Conservation (phyloP, 2,888 invertebrate genomes). For the Drosophila vallismaia region DNA sequence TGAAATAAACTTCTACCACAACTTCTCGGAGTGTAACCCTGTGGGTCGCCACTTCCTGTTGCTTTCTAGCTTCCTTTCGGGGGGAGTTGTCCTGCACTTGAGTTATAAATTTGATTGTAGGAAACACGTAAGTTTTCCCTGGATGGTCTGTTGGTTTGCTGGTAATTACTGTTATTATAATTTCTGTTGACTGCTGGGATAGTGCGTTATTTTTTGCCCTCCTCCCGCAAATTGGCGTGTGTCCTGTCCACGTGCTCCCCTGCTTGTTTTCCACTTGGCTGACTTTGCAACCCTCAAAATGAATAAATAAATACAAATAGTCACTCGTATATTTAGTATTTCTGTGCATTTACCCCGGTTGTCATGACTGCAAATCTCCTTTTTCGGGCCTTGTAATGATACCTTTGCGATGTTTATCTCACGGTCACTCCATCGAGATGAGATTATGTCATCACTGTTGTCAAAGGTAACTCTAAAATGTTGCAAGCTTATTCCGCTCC, state of each 20-base stretch:
- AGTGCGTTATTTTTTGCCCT: conserved; percentile 6
- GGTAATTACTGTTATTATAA: conserved; percentile 77
- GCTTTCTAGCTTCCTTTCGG: conserved; percentile 5
- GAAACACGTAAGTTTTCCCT: conserved; percentile 56
- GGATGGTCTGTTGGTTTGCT: conserved; percentile 41
- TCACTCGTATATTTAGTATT: background rate
- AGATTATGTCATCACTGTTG: conserved; percentile 58
- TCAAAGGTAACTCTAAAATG: conserved; percentile 51
- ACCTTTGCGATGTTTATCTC: conserved; percentile 64
- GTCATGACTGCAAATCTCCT: conserved; percentile 58
- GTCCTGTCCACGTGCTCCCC: conserved; percentile 60
- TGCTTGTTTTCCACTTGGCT: conserved; percentile 63
- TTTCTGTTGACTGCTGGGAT: conserved; percentile 71
- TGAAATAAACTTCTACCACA: background rate
- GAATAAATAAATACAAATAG: conserved; percentile 1
- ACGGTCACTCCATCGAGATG: conserved; percentile 38
- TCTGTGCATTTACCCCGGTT: conserved; percentile 31
- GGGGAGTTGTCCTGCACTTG: conserved; percentile 53
- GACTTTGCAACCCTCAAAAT: conserved; percentile 50
- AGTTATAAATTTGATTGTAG: conserved; percentile 65
- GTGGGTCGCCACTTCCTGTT: conserved; percentile 33
- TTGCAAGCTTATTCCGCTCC: conserved; percentile 58
- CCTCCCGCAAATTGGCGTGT: conserved; percentile 37
- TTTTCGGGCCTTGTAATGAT: conserved; percentile 50
- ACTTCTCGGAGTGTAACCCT: conserved; percentile 13